Evolutionary conservation across 2,797 vertebrate genomes (phyloP), one percentile per base, ranked within the genome.

Genomic region (Hydrophis major): DNA sequence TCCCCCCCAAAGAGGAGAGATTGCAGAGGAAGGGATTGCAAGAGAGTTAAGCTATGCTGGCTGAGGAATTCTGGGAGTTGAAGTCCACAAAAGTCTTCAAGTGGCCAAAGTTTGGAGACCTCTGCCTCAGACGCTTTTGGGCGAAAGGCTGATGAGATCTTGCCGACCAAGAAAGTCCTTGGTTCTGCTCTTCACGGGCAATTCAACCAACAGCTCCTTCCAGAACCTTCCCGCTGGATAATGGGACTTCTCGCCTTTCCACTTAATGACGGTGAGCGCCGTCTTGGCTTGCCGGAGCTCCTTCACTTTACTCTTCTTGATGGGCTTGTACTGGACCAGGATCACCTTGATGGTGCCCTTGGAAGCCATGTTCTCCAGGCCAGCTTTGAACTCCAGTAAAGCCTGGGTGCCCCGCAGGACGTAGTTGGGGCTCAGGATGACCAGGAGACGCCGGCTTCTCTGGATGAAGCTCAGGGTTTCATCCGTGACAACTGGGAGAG

Each of bases 391-490:
- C 98, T 99, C 99, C 97, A 99, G 98, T 95, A 99, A 98, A 42
- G 99, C 98, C 97, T 99, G 99, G 88, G 99, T 99, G 92, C 99
- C 99, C 96, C 97, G 98, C 7, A 98, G 97, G 91, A 98, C 97
- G 94, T 99, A 99, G 96, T 98, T 98, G 1, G 99, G 98, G 94
- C 99, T 99, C 95, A 99, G 96, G 22, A 99, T 98, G 96, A 99
- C 99, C 97, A 99, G 97, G 94, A 99, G 98, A 94, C 98, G 98
- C 94, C 98, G 98, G 96, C 99, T 99, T 96, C 98, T 98, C 96
- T 98, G 98, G 97, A 99, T 98, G 94, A 99, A 99, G 95, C 97
- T 98, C 98, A 99, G 98, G 69, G 99, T 99, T 97, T 99, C 99
- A 1, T 99, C 99, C 94, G 99, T 99, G 97, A 99, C 98, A 97